Evolutionary conservation across 2,888 invertebrate genomes (phyloP), one percentile per base, ranked within the genome.

Genomic region (Drosophila recens): DNA sequence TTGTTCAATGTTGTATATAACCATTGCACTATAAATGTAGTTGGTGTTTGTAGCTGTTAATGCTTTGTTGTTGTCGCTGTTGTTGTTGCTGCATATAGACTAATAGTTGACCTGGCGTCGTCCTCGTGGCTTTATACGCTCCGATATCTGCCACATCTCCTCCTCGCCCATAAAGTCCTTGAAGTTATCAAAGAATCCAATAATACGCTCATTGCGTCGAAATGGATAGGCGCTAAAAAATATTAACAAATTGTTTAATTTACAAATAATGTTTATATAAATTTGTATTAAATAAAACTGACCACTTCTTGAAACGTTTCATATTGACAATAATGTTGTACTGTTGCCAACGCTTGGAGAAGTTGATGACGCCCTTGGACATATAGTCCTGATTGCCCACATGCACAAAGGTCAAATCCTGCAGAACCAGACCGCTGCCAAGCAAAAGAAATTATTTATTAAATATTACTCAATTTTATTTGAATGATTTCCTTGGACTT

Each of bases 371-470:
- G 66, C 97, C 97, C 87, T 98, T 97, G 10, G 96, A 95, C 80
- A 99, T 93, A 75, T 96, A 94, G 92, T 99, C 98, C 69, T 95
- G 97, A 93, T 99, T 99, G 51, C 99, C 99, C 91, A 98, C 98
- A 93, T 99, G 98, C 52, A 99, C 98, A 93, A 99, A 99, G 15
- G 99, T 99, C 92, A 99, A 94, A 94, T 99, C 99, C 95, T 99
- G 99, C 54, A 99, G 95, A 77, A 99, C 98, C 80, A 99, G 94
- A 71, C 99, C 99, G 91, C 99, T 99, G 49, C 8, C 9, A 52
- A 58, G 13, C 10, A 13, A 34, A 15, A 36, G 33, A 20, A 33
- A 20, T 34, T 5, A 3, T 23, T 45, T 11, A 13, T 45, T 23
- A n/a, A n/a, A 6, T n/a, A 5, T n/a, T 1, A 2, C n/a, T 38